phyloP scores from a whole-genome alignment of 2,113 vertebrate species.

The Myotis yumanensis region DNA sequence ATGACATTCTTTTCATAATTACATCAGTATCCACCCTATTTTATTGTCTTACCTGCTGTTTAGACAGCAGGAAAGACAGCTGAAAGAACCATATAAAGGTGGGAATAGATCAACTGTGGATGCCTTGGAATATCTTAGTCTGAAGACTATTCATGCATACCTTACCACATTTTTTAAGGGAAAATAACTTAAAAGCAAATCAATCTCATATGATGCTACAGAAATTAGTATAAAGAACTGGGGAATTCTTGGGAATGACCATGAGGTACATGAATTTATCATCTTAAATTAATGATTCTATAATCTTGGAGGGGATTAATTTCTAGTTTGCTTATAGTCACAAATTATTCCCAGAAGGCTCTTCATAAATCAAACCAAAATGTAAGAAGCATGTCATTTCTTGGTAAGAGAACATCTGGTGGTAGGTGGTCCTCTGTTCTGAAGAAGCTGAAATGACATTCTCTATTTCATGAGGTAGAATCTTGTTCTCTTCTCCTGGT shows the following conservation, averaged over 20 bases:
- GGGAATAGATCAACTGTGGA: neutral
- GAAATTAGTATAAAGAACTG: neutral
- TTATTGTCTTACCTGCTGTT: neutral
- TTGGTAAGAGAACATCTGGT: neutral
- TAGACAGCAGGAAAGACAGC: neutral
- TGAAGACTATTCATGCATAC: neutral
- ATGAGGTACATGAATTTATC: neutral
- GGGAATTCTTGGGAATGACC: neutral
- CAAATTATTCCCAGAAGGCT: neutral
- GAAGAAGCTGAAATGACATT: neutral
- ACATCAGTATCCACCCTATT: neutral
- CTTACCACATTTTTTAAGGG: neutral
- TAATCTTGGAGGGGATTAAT: neutral
- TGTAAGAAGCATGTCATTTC: neutral
- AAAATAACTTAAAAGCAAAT: conserved; percentile 21
- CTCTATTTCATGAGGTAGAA: neutral
- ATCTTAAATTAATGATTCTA: neutral
- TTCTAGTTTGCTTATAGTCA: neutral
- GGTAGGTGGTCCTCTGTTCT: neutral
- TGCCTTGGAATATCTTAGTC: neutral
- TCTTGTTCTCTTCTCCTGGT: neutral
- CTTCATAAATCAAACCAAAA: neutral
- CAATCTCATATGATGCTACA: neutral
- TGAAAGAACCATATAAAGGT: neutral
- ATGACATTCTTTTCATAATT: neutral